Evolutionary conservation across 2,113 vertebrate genomes (phyloP), one percentile per base, ranked within the genome.

Genomic region (Chaetodon trifascialis): DNA sequence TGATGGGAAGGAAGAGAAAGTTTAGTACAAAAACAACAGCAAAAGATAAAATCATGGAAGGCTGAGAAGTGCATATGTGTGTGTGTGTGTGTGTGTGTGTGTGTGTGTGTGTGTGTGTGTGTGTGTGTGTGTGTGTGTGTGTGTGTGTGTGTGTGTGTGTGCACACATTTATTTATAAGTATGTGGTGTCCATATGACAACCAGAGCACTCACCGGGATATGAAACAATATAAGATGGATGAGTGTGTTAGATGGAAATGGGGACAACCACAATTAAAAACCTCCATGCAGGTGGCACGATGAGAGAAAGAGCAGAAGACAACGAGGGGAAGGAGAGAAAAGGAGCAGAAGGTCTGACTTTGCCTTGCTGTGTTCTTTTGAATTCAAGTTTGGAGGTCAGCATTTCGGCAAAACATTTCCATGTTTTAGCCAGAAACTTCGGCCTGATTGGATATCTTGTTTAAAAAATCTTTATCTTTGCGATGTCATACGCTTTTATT

Each of bases 181-280:
- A 51, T 75, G 74, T 72, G 51, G 73, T 86, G 90, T 76, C 78
- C 51, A 47, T 54, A 63, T 83, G 90, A 94, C 90, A 91, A 91
- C 91, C 86, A 89, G 86, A 93, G 82, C 85, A 87, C 91, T 91
- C 85, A 84, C 80, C 38, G 19, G 38, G 67, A 79, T 63, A 82
- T 88, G 90, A 85, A 86, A 87, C 58, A 70, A 42, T 60, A 79
- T 47, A 83, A 77, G 81, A 87, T 81, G 80, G 40, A 81, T 89
- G 83, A 86, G 34, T 44, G 68, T 79, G 80, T 86, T 51, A 4
- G 72, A 88, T 91, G 85, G 63, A 65, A 74, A 79, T 7, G 44
- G 70, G 70, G 76, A 86, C 75, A 64, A 79, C 54, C 49, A 84
- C 78, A 58, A 52, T 25, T 49, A 42, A 66, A 79, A 66, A 79